Conservation (phyloP, 2,888 invertebrate genomes). For the Hylaea fasciaria region DNA sequence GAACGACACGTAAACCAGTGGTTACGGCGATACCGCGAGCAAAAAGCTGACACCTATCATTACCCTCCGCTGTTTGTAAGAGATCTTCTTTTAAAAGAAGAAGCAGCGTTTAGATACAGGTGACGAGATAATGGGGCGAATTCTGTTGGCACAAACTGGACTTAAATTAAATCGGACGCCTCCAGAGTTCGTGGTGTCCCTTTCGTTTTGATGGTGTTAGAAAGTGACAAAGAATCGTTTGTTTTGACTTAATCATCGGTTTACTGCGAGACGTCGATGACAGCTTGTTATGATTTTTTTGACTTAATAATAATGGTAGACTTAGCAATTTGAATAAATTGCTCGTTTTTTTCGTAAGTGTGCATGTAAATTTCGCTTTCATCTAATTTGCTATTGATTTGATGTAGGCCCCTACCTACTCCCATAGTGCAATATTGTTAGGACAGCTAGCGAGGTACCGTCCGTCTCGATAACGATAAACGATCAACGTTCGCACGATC, state of each 20-base stretch:
- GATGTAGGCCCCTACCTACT: not conserved
- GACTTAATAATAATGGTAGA: not conserved
- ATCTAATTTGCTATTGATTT: not conserved
- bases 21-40: constrained; percentile 18
- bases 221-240: no score
- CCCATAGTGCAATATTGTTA: not conserved
- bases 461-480: constrained; percentile 51
- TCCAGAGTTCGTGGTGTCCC: no score
- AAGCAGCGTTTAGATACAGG: constrained; percentile 2
- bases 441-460: constrained; percentile 52
- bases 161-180: no score
- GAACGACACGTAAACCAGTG: constrained; percentile 18
- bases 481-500: constrained; percentile 60
- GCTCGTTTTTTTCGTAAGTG: not conserved
- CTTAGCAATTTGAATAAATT: not conserved
- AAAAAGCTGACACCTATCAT: constrained; percentile 40
- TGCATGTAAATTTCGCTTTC: not conserved
- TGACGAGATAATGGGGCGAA: constrained; percentile 16
- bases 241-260: not conserved
- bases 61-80: constrained; percentile 29
- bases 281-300: constrained; percentile 6
- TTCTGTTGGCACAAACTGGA: no score
- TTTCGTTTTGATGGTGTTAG: no score
- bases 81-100: constrained; percentile 24
- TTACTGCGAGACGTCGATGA: constrained; percentile 8